phyloP scores from a whole-genome alignment of 2,888 invertebrate genomes.

The Sabatieria punctata region DNA sequence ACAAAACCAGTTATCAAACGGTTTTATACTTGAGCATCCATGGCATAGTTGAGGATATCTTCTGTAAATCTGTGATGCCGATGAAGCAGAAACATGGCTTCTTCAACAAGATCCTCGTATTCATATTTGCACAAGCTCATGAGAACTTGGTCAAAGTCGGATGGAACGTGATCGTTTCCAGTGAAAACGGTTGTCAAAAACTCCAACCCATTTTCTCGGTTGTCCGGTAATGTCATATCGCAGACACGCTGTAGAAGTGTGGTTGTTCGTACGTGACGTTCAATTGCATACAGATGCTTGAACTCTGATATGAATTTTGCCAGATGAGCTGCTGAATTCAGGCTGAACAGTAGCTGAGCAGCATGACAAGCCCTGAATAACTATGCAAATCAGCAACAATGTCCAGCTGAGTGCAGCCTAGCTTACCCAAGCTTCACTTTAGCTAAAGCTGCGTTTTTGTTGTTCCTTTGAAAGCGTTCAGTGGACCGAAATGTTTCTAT shows the following conservation, averaged over 20 bases:
- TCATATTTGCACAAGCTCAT: conserved; percentile 23
- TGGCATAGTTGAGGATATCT: too few species aligned
- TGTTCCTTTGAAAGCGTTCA: conserved; percentile 25
- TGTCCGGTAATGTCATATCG: too few species aligned
- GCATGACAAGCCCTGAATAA: not conserved
- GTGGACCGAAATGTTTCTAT: too few species aligned
- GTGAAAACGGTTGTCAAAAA: too few species aligned
- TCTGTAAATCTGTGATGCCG: too few species aligned
- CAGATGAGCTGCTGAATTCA: conserved; percentile 30
- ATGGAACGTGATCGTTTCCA: conserved; percentile 22
- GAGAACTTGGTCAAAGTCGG: conserved; percentile 21
- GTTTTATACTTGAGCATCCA: too few species aligned
- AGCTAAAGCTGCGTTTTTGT: conserved; percentile 29
- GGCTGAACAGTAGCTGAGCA: conserved; percentile 31
- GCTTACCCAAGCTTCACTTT: conserved; percentile 31
- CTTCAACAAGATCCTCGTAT: conserved; percentile 26
- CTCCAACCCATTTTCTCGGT: too few species aligned
- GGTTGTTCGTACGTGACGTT: too few species aligned
- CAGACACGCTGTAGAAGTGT: too few species aligned
- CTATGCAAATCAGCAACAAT: too few species aligned
- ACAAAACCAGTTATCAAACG: too few species aligned
- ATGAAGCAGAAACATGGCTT: conserved; percentile 29
- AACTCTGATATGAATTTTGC: conserved; percentile 31
- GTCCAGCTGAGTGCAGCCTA: too few species aligned
- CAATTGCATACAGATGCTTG: conserved; percentile 18